Base-by-base conservation (phyloP, 2,888 invertebrate species). In the Euplagia quadripunctaria region DNA sequence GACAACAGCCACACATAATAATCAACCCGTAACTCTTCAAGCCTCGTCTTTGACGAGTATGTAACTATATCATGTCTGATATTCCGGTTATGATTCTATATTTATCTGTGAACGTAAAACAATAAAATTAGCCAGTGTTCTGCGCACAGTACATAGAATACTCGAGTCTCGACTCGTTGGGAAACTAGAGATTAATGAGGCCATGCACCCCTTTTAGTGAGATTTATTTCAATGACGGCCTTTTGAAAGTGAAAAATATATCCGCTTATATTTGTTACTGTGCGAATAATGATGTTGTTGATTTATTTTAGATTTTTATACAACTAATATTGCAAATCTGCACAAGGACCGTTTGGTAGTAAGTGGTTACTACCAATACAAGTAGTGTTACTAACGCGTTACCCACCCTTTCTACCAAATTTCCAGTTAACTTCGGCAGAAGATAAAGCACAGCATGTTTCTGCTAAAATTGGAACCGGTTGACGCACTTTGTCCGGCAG, bases 171-270 rank as follows among this genome's bases (percentile, higher is more conserved):
- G 49, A 73, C 79, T 71, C 73, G 78, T 73, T 72, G 77, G 73
- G 75, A 73, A 81, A 68, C 77, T 64, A 70, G 71, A 82, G 84
- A 84, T 78, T 75, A 78, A 84, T 84, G 84, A 79, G 84, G 79
- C 82, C 82, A 64, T 80, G 52, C 77, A 85, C 84, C 84, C 84
- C 85, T 85, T 85, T 83, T 82, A 84, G 73, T 64, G 72, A 73
- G 77, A 85, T 83, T 79, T 80, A 82, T 82, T 78, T 68, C 65
- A 17, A 71, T 75, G 72, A 69, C 71, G 72, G 68, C 72, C 65
- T 73, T 68, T 67, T 20, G 46, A 73, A 67, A 49, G 67, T 72
- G 67, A 64, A 69, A 77, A 72, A 77, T 80, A 67, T 75, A 75
- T 71, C 75, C 42, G 71, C 70, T 41, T 42, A 65, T 74, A 61